Evolutionary conservation across 1,140 invertebrate genomes (phyloP).

Genomic region (Nymphalis io): DNA sequence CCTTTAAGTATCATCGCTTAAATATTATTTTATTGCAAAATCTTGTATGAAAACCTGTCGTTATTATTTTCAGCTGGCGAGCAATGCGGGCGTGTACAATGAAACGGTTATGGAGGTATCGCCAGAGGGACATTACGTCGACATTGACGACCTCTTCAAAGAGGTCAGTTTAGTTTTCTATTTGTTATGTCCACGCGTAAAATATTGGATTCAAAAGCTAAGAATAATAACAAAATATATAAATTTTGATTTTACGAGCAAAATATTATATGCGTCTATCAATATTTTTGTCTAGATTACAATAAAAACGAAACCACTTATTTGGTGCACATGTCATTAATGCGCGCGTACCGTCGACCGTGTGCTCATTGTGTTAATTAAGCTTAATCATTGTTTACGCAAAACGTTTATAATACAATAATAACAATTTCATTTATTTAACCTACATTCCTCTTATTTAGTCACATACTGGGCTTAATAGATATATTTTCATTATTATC

Average conservation of each 20-base stretch:
- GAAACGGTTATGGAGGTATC: slow-evolving; percentile 37
- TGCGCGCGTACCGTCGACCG: slow-evolving; percentile 1
- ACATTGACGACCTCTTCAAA: slow-evolving; percentile 46
- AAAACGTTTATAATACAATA: slow-evolving; percentile 7
- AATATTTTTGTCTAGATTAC: not conserved
- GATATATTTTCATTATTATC: not conserved
- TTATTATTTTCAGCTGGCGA: slow-evolving; percentile 36
- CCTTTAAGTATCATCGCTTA: no score
- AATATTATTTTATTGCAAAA: not conserved
- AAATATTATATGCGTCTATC: no score
- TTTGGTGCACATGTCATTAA: not conserved
- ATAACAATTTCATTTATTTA: not conserved
- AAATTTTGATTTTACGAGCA: no score
- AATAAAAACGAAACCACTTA: not conserved
- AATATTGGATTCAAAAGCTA: no score
- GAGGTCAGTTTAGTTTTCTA: slow-evolving; percentile 43
- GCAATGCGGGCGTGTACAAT: slow-evolving; percentile 40
- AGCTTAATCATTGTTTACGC: slow-evolving; percentile 38
- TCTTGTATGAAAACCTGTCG: not conserved
- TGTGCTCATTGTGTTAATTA: slow-evolving; percentile 37
- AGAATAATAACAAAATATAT: no score
- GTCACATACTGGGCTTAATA: not conserved
- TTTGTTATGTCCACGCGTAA: not conserved
- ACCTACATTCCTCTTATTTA: slow-evolving; percentile 5
- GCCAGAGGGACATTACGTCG: slow-evolving; percentile 15